Conservation (phyloP, 2,888 invertebrate species). For the Drosophila melanosoma region DNA sequence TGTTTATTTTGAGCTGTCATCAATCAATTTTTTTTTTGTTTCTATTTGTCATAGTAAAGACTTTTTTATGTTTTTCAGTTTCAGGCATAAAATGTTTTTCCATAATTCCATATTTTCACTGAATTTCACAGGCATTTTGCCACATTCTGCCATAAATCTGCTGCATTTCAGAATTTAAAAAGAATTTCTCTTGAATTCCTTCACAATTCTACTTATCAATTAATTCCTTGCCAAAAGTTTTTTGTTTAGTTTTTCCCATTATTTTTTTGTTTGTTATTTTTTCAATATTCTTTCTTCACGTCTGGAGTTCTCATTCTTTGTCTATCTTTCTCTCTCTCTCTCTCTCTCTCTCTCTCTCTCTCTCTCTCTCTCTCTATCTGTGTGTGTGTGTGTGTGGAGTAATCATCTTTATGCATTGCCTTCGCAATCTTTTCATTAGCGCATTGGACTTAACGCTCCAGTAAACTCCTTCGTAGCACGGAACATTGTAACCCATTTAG, state of each 20-base stretch:
- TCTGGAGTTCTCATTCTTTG: not conserved
- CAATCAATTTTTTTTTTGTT: not conserved
- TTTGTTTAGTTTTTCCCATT: not conserved
- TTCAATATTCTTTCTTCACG: constrained; percentile 22
- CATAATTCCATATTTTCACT: not conserved
- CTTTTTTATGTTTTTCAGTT: not conserved
- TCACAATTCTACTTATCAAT: constrained; percentile 36
- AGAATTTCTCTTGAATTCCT: constrained; percentile 12
- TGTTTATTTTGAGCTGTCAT: not conserved
- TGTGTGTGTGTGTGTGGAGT: constrained; percentile 2
- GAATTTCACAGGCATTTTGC: not conserved
- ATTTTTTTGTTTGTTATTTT: constrained; percentile 6
- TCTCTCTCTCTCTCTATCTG: not conserved
- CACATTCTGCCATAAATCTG: not conserved
- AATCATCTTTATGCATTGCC: constrained; percentile 40
- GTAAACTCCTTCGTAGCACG: constrained; percentile 54
- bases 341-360: not conserved
- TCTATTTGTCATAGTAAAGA: not conserved
- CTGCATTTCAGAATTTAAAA: not conserved
- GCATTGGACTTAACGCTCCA: constrained; percentile 67
- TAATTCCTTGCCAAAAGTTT: constrained; percentile 24
- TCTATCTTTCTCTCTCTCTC: not conserved
- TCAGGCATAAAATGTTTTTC: not conserved
- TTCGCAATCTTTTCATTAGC: constrained; percentile 69
- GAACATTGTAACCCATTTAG: constrained; percentile 68